A percentile compares a stretch with the other conserved stretches of the same genome.
Conservation (phyloP, 2,797 vertebrate genomes). For the Mallotus villosus region DNA sequence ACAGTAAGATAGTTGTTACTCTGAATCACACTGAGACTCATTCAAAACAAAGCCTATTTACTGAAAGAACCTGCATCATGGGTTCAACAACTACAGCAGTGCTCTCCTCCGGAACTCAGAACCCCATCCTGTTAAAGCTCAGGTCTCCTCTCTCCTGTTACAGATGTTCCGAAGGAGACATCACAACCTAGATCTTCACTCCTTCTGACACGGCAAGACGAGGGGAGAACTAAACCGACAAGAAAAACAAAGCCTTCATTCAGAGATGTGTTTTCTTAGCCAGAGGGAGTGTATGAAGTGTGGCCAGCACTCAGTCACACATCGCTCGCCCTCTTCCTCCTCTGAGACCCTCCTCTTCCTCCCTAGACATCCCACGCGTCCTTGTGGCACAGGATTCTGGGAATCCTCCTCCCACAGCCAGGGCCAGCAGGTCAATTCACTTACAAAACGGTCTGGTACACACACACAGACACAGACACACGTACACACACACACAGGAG, state of each 20-base stretch:
- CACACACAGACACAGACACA: neutral
- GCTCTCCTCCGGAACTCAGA: too few species aligned
- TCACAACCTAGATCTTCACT: too few species aligned
- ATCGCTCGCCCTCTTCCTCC: neutral
- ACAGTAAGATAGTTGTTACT: too few species aligned
- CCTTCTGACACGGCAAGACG: too few species aligned
- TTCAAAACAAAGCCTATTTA: too few species aligned
- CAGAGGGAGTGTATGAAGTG: neutral
- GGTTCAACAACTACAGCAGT: too few species aligned
- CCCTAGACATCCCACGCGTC: conserved; percentile 35
- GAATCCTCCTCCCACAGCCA: conserved; percentile 54
- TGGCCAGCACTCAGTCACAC: neutral
- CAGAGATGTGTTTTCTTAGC: neutral
- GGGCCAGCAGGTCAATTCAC: conserved; percentile 63
- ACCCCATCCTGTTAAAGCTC: too few species aligned
- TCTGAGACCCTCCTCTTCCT: conserved; percentile 54
- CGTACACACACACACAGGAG: conserved; percentile 31
- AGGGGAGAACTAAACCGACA: conserved; percentile 39
- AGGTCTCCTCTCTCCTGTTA: too few species aligned
- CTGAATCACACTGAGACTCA: too few species aligned
- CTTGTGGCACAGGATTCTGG: conserved; percentile 40
- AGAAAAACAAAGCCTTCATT: conserved; percentile 46
- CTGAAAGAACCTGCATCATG: too few species aligned
- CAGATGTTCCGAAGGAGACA: too few species aligned
- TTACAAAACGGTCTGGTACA: conserved; percentile 32